phyloP scores from a whole-genome alignment of 2,797 vertebrate species.

The Apogon hyalosoma region DNA sequence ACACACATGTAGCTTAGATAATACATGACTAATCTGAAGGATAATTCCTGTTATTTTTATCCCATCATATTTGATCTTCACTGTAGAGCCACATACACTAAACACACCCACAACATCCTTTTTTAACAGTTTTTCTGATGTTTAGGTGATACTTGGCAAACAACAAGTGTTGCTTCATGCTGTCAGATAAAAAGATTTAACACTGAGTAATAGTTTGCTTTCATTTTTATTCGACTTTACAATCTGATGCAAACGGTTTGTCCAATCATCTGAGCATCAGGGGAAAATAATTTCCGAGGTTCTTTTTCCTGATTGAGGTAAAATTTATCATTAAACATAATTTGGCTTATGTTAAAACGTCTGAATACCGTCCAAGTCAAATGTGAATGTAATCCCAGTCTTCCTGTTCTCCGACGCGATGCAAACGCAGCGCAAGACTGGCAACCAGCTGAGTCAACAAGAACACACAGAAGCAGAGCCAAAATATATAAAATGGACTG shows the following conservation, averaged over 20 bases:
- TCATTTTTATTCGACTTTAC: too few relatives aligned
- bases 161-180: background rate
- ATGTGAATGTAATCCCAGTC: conserved; percentile 36
- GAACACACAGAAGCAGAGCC: conserved; percentile 21
- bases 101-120: background rate
- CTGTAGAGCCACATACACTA: background rate
- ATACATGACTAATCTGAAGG: conserved; percentile 19
- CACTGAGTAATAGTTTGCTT: too few relatives aligned
- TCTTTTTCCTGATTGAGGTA: background rate
- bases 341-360: conserved; percentile 30
- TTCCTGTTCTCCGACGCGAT: conserved; percentile 29
- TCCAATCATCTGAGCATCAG: background rate
- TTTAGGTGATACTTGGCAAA: background rate
- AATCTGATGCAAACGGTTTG: background rate
- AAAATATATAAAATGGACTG: conserved; percentile 25
- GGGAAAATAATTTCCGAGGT: background rate
- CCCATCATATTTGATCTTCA: conserved; percentile 6
- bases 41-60: conserved; percentile 20
- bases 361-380: conserved; percentile 48
- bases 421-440: conserved; percentile 25
- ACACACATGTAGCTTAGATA: background rate
- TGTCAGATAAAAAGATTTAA: background rate
- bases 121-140: background rate
- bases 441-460: conserved; percentile 59
- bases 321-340: conserved; percentile 20